Evolutionary conservation across 2,113 vertebrate species (phyloP).

Genomic region (Aleadryas rufinucha): DNA sequence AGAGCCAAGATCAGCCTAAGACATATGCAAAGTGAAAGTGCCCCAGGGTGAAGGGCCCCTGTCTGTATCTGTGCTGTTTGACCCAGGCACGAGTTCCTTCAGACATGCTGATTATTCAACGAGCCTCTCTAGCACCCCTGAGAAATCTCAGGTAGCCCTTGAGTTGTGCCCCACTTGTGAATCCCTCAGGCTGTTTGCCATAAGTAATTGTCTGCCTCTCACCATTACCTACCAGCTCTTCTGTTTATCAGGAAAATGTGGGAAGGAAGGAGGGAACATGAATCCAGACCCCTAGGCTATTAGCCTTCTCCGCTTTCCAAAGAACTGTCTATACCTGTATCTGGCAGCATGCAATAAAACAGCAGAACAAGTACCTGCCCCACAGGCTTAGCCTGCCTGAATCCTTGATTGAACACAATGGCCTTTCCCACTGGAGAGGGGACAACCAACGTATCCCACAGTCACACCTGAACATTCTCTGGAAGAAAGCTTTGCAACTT

Average conservation of each 20-base stretch:
- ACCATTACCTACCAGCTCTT: conserved; percentile 37
- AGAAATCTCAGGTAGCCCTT: conserved; percentile 28
- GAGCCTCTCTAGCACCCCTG: conserved; percentile 12
- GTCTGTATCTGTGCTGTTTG: background rate
- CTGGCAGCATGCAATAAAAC: background rate
- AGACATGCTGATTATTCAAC: conserved; percentile 43
- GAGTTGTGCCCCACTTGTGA: background rate
- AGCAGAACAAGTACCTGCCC: conserved; percentile 12
- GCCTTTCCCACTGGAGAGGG: conserved; percentile 34
- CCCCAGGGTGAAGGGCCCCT: background rate
- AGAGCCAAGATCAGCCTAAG: background rate
- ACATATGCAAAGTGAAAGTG: background rate
- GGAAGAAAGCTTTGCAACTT: background rate
- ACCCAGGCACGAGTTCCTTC: background rate
- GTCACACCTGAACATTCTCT: background rate
- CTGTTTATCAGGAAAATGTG: conserved; percentile 50
- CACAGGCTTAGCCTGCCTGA: conserved; percentile 47
- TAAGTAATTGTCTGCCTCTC: conserved; percentile 54
- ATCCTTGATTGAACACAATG: background rate
- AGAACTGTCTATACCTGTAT: conserved; percentile 36
- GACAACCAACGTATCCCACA: background rate
- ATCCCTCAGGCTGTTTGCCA: background rate
- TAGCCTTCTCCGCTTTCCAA: conserved; percentile 3
- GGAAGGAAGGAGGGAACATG: conserved; percentile 44
- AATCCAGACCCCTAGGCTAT: conserved; percentile 58